Evolutionary conservation across 1,140 invertebrate genomes (phyloP).

Genomic region (Drosophila melanica): DNA sequence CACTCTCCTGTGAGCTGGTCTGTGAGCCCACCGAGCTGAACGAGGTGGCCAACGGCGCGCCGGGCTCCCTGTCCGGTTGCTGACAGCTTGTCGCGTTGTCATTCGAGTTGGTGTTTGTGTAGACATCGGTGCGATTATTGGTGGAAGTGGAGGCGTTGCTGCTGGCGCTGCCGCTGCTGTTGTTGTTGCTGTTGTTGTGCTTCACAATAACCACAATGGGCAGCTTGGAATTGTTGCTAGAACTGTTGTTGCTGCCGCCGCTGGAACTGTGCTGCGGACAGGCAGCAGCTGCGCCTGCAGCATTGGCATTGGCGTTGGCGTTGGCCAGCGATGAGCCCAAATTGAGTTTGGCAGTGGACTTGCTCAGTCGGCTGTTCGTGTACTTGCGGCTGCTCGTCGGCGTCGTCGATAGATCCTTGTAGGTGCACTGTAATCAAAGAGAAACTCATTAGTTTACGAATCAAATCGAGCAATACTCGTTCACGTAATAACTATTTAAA

Average conservation of each 20-base stretch:
- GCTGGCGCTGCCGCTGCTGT: constrained; percentile 1
- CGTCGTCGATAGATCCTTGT: constrained; percentile 77
- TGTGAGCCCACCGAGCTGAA: constrained; percentile 66
- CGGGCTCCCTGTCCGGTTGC: constrained; percentile 11
- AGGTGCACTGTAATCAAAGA: constrained; percentile 57
- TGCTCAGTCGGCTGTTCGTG: constrained; percentile 76
- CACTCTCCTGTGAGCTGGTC: constrained; percentile 55
- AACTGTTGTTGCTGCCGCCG: neutral
- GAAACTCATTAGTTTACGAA: neutral
- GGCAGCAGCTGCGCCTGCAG: constrained; percentile 18
- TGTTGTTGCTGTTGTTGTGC: neutral
- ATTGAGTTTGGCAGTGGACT: constrained; percentile 83
- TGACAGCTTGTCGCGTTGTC: constrained; percentile 39
- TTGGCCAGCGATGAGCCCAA: constrained; percentile 58
- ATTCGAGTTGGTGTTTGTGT: constrained; percentile 78
- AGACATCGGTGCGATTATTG: constrained; percentile 59
- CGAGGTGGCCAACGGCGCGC: constrained; percentile 43
- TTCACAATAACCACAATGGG: constrained; percentile 32
- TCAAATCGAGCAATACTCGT: too few relatives aligned
- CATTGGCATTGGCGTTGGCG: constrained; percentile 3
- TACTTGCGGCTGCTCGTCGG: constrained; percentile 79
- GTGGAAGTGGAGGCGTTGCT: constrained; percentile 23
- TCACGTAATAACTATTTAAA: too few relatives aligned
- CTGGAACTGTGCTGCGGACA: constrained; percentile 39
- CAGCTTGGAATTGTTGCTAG: constrained; percentile 19